phyloP scores from a whole-genome alignment of 2,888 invertebrate species.

The Oxyscelio sp. region DNA sequence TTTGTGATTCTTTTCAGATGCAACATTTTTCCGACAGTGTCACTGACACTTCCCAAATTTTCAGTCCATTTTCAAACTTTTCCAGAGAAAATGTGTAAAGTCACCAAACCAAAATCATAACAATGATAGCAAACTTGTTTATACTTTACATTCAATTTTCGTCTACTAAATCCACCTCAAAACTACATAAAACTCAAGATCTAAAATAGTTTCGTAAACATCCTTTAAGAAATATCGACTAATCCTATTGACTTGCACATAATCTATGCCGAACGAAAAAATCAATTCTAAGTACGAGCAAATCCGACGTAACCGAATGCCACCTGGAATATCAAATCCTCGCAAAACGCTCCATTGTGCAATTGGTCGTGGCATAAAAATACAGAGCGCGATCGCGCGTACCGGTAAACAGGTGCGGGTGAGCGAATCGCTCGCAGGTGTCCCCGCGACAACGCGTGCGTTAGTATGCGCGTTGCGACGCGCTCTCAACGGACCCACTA shows the following conservation, averaged over 20 bases:
- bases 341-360: constrained; percentile 51
- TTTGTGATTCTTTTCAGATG: no score
- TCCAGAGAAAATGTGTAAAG: no score
- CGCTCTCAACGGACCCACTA: constrained; percentile 79
- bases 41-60: no score
- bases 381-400: not conserved
- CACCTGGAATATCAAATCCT: constrained; percentile 39
- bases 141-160: no score
- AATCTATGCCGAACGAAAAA: constrained; percentile 9
- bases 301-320: constrained; percentile 47
- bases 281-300: constrained; percentile 6
- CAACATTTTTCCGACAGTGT: no score
- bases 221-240: not conserved
- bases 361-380: constrained; percentile 40
- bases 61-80: no score
- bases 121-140: no score
- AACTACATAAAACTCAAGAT: no score
- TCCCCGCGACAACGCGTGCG: constrained; percentile 66
- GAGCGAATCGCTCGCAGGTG: constrained; percentile 80
- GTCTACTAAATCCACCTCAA: no score
- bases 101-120: no score
- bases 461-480: constrained; percentile 80
- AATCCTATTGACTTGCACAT: constrained; percentile 15
- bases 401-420: constrained; percentile 57
- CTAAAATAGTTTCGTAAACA: no score